Percentiles rank a stretch among this genome's conserved stretches.
Conservation (phyloP, 2,113 vertebrate genomes). For the Manacus vitellinus region DNA sequence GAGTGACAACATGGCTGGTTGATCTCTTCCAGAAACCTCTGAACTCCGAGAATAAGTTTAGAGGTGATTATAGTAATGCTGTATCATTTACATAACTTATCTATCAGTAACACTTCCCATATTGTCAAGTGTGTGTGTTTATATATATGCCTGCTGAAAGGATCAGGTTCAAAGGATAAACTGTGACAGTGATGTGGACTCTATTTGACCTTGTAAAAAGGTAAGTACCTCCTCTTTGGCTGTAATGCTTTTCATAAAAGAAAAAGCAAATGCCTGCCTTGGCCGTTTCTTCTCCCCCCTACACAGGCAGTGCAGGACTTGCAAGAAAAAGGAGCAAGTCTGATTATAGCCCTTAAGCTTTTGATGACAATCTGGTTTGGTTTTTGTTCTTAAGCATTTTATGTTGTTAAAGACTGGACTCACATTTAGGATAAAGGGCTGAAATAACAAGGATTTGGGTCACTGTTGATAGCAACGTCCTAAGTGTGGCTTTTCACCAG, state of each 20-base stretch:
- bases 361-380: background rate
- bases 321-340: background rate
- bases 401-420: background rate
- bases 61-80: background rate
- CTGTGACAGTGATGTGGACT: background rate
- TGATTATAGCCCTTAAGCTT: background rate
- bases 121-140: conserved; percentile 29
- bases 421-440: background rate
- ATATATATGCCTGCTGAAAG: conserved; percentile 20
- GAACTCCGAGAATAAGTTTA: background rate
- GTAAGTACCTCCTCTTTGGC: background rate
- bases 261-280: background rate
- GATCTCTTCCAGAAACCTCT: conserved; percentile 41
- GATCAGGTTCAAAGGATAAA: conserved; percentile 5
- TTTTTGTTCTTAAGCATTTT: background rate
- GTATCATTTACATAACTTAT: conserved; percentile 27
- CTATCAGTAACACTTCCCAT: conserved; percentile 33
- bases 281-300: background rate
- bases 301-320: background rate
- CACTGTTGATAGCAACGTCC: background rate
- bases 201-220: conserved; percentile 2
- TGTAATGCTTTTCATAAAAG: background rate
- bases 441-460: conserved; percentile 1
- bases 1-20: background rate
- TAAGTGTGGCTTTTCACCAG: background rate